These are phyloP conservation scores for Amblyopsis rosae DNA, from an alignment of 2,113 vertebrate genomes.

Conservation along the genomic window DNA sequence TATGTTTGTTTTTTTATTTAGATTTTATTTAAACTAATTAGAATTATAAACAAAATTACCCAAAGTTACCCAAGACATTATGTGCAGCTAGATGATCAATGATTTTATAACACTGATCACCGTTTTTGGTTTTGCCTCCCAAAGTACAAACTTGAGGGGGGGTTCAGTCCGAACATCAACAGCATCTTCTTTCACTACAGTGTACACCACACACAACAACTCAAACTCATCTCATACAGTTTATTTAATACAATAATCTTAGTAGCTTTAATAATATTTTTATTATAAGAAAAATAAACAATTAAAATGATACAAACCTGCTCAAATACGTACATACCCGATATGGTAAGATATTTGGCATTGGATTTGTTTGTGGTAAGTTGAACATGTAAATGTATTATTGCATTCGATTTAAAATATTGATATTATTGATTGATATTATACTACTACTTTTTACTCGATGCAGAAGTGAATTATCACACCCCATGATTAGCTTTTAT, in stretches of 20 bases:
- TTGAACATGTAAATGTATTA: constrained; percentile 7
- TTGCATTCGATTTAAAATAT: neutral
- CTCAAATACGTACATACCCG: too few relatives aligned
- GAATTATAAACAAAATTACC: too few relatives aligned
- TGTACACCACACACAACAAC: too few relatives aligned
- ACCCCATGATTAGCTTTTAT: constrained; percentile 48
- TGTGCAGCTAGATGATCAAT: too few relatives aligned
- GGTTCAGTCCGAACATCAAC: neutral
- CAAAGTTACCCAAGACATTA: too few relatives aligned
- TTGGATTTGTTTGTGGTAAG: neutral
- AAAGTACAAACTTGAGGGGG: neutral
- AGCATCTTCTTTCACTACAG: too few relatives aligned
- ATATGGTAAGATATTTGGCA: neutral
- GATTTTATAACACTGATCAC: too few relatives aligned
- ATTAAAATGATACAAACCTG: neutral
- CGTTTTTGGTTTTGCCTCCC: too few relatives aligned
- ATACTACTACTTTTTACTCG: neutral
- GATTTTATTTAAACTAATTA: too few relatives aligned
- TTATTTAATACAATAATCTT: neutral
- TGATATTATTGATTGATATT: neutral
- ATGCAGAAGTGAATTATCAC: constrained; percentile 23
- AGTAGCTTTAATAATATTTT: neutral
- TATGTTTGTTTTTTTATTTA: too few relatives aligned
- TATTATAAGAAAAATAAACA: neutral
- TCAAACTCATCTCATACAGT: too few relatives aligned